Base-by-base conservation (phyloP, 1,140 invertebrate genomes). In the Grapholita molesta region DNA sequence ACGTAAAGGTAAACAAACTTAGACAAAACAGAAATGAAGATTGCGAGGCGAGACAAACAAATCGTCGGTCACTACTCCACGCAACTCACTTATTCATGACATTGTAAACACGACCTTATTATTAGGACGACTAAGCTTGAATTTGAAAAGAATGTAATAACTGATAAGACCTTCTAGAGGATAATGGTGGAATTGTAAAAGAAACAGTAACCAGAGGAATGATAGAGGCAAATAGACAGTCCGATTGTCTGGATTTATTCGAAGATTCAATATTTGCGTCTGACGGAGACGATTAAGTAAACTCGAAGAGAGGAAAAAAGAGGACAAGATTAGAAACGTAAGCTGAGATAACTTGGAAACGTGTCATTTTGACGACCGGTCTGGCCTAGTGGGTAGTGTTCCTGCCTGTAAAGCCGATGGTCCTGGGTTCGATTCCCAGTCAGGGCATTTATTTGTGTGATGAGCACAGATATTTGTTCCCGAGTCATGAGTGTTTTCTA, bases 1-100 rank as follows among this genome's bases (percentile, higher is more conserved):
- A 30, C 24, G 55, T 61, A 28, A 61, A 61, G 32, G 55, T 28
- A 61, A 61, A 61, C 24, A 30, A 61, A 61, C 55, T 28, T 28
- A 30, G n/a, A 28, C 55, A 61, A n/a, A 30, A 61, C 25, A 61
- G 55, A 61, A 61, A 61, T 25, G 25, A 61, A 25, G 12, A 61
- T 61, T 30, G 25, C 24, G 42, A 52, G 24, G 21, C 55, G 55
- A 15, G 55, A 61, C 24, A 61, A 48, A 48, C 42, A 48, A 48
- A 48, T 21, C 18, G n/a, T 7, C 18, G 18, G 42, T 21, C 42
- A 48, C 3, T 21, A 48, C 15, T n/a, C 42, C 42, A 48, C 7
- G 21, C 18, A 48, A 48, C 42, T 48, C 42, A 18, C 42, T 48
- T 48, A 48, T 48, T 48, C 42, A 18, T 48, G 42, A 21, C n/a